These are phyloP conservation scores for Chitala chitala DNA, from an alignment of 2,113 vertebrate genomes.

Conservation along the genomic window DNA sequence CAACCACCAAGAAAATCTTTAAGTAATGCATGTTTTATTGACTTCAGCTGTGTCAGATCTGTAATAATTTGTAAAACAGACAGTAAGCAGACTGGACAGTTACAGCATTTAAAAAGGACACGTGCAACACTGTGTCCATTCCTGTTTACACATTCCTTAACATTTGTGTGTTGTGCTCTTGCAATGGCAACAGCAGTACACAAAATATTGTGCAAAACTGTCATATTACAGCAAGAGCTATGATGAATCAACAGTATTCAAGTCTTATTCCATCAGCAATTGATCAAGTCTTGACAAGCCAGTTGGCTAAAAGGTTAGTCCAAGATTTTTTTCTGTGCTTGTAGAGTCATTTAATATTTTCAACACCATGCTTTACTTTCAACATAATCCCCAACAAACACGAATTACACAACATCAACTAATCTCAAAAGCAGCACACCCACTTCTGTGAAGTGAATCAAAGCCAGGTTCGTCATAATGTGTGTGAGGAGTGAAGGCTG, in stretches of 20 bases:
- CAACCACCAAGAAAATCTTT: no score
- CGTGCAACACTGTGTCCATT: no score
- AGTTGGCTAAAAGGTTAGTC: background rate
- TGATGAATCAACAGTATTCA: background rate
- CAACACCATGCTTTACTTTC: background rate
- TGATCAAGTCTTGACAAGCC: background rate
- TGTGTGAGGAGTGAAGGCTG: no score
- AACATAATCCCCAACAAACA: constrained; percentile 8
- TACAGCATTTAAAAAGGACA: no score
- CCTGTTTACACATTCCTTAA: background rate
- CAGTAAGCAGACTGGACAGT: no score
- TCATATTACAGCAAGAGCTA: background rate
- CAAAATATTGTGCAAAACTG: background rate
- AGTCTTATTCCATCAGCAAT: background rate
- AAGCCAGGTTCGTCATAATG: background rate
- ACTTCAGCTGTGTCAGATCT: no score
- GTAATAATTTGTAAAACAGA: no score
- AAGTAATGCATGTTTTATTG: no score
- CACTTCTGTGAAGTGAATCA: background rate
- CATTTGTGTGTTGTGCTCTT: background rate
- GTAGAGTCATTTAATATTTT: background rate
- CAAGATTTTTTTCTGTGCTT: constrained; percentile 8
- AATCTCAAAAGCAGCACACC: background rate
- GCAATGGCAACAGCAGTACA: no score
- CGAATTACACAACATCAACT: background rate